These are phyloP conservation scores for Mormyrus lacerda DNA, from an alignment of 2,113 vertebrate genomes.

Conservation along the genomic window DNA sequence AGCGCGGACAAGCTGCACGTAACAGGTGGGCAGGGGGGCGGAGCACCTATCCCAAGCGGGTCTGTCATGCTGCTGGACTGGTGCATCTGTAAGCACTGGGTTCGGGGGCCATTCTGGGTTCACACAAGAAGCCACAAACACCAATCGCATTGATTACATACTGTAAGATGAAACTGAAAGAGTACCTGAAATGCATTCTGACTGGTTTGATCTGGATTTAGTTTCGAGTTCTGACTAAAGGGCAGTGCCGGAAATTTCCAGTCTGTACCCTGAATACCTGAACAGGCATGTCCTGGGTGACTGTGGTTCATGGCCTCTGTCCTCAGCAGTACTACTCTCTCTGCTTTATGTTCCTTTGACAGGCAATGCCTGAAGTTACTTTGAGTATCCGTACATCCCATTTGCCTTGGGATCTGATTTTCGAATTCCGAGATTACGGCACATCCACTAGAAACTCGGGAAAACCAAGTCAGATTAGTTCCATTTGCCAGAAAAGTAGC, in stretches of 20 bases:
- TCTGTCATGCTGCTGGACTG: not conserved
- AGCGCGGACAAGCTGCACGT: constrained; percentile 77
- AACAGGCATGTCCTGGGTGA: not conserved
- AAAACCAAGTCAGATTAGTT: no score
- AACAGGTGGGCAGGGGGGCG: constrained; percentile 64
- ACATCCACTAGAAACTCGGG: no score
- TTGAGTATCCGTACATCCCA: no score
- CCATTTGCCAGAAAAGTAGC: no score
- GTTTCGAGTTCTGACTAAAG: not conserved
- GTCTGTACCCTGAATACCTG: not conserved
- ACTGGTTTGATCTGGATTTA: not conserved
- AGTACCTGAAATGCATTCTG: not conserved
- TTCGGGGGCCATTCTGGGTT: not conserved
- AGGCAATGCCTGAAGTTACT: not conserved
- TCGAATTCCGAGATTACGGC: no score
- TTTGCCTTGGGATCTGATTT: no score
- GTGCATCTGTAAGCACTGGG: not conserved
- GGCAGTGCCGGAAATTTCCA: not conserved
- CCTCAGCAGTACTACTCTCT: not conserved
- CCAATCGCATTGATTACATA: not conserved
- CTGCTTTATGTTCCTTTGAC: not conserved
- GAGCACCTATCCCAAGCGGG: not conserved
- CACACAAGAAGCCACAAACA: not conserved
- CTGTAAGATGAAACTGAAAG: not conserved
- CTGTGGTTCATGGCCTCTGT: not conserved